Evolutionary conservation across 37 sponge, comb jelly and placozoan genomes (phyloP).

Genomic region (Haliclona indistincta): DNA sequence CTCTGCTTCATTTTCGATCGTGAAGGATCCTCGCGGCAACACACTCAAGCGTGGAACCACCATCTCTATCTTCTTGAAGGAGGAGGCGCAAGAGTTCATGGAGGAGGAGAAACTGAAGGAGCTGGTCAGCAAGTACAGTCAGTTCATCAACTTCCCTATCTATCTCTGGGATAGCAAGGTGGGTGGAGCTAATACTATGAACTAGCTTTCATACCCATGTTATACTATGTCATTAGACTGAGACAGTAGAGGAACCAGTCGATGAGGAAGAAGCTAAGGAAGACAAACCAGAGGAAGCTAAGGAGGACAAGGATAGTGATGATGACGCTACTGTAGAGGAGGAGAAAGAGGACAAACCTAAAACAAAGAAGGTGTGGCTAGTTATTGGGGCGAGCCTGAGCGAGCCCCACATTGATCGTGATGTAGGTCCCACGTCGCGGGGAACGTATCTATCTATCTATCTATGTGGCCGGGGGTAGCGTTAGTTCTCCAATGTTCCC

Average conservation of each 20-base stretch:
- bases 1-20: slow-evolving; percentile 81
- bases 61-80: slow-evolving; percentile 93
- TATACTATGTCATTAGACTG: no score
- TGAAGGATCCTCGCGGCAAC: slow-evolving; percentile 88
- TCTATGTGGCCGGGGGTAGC: no score
- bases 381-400: not conserved
- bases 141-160: slow-evolving; percentile 99
- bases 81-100: slow-evolving; percentile 92
- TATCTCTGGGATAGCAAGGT: slow-evolving; percentile 98
- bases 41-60: slow-evolving; percentile 94
- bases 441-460: no score
- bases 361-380: slow-evolving; percentile 77
- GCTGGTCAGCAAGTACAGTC: slow-evolving; percentile 92
- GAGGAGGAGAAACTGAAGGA: slow-evolving; percentile 73
- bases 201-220: no score
- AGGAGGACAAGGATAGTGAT: slow-evolving; percentile 66
- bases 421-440: no score
- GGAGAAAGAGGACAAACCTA: slow-evolving; percentile 89
- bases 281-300: no score
- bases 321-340: slow-evolving; percentile 67
- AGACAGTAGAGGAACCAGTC: slow-evolving; percentile 89
- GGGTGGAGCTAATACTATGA: no score
- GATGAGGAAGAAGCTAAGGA: slow-evolving; percentile 63
- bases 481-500: no score
- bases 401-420: no score